Percentiles rank a stretch among this genome's conserved stretches.
Conservation (phyloP, 2,797 vertebrate species). For the Aeoliscus strigatus region DNA sequence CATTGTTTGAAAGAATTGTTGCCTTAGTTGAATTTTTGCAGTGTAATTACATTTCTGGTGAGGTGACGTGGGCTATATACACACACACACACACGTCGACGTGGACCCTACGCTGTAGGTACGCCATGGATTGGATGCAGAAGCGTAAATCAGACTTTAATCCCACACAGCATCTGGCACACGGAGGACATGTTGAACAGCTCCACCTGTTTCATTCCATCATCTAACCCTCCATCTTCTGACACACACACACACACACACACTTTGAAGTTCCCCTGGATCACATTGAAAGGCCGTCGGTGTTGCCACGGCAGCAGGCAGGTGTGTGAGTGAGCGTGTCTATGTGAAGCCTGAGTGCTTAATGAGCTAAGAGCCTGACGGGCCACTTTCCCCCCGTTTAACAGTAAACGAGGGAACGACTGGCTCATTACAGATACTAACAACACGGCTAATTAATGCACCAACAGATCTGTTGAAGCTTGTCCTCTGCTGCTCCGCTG, state of each 20-base stretch:
- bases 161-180: conserved; percentile 24
- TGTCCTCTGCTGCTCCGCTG: conserved; percentile 42
- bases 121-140: too few relatives aligned
- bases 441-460: conserved; percentile 65
- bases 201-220: conserved; percentile 63
- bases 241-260: conserved; percentile 25
- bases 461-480: conserved; percentile 42
- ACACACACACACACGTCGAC: too few relatives aligned
- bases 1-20: too few relatives aligned
- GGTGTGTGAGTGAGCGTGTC: conserved; percentile 31
- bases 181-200: conserved; percentile 38
- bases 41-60: too few relatives aligned
- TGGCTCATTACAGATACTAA: conserved; percentile 62
- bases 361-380: conserved; percentile 65
- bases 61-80: too few relatives aligned
- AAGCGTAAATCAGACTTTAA: too few relatives aligned
- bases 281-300: conserved; percentile 71
- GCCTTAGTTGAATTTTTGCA: too few relatives aligned
- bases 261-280: conserved; percentile 72
- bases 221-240: conserved; percentile 47
- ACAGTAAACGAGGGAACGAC: conserved; percentile 63
- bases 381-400: conserved; percentile 63
- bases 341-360: conserved; percentile 57
- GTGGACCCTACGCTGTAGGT: too few relatives aligned
- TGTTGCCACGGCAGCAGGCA: conserved; percentile 69